Evolutionary conservation across 2,113 vertebrate species (phyloP), one percentile per base, ranked within the genome.

Genomic region (Calypte anna): DNA sequence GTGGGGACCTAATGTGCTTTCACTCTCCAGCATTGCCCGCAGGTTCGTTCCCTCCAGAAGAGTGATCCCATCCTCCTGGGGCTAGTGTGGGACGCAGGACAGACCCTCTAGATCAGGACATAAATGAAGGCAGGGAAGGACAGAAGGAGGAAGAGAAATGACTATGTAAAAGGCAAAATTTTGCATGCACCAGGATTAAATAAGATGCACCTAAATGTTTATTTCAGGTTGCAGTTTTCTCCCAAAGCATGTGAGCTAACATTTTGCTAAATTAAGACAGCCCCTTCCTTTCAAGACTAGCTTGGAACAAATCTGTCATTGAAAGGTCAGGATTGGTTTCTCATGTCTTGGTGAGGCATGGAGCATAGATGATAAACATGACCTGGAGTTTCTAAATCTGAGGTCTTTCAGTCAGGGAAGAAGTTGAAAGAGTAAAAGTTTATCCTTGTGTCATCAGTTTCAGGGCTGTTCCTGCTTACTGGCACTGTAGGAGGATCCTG

Each of bases 251-350:
- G 2, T 50, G 27, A 31, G 6, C 28, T 53, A 58, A 50, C 51
- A 62, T 44, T 82, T 76, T 86, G 31, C 46, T 91, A 54, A 80
- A 57, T 36, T 16, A 75, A 57, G 25, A 44, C 27, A 38, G 12
- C 19, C 28, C 43, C 11, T 76, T 62, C 40, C 38, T 77, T 79
- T 77, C 72, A 84, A 85, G 48, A 36, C 8, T 8, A 21, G 14
- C 28, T 93, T 75, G 38, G 63, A 84, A 74, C 38, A 89, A 73
- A 36, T 40, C 21, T 67, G 14, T 54, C 12, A 17, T 28, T 40
- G 38, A 59, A 91, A 92, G 16, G 67, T 82, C 63, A 54, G 36
- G 27, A 44, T 31, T 78, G 18, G 33, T 87, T 95, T 93, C 81
- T 87, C 44, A 68, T 8, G 9, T 25, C 58, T 94, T 80, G 83